These are phyloP conservation scores for Asbolus verrucosus DNA, from an alignment of 1,140 invertebrate species.

Conservation along the genomic window DNA sequence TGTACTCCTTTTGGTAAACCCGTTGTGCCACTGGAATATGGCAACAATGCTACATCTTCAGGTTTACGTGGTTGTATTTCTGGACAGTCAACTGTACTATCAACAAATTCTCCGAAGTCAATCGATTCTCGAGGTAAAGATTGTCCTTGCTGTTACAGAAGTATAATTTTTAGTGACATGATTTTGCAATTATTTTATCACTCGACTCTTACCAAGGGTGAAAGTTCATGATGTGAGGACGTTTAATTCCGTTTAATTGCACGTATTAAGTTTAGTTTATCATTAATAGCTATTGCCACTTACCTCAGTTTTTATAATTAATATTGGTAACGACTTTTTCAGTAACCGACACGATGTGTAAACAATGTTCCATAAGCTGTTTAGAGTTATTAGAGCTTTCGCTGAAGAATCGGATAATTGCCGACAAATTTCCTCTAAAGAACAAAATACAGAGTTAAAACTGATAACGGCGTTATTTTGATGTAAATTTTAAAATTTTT, in stretches of 20 bases:
- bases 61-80: slow-evolving; percentile 63
- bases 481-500: too few relatives aligned
- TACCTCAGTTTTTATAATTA: slow-evolving; percentile 67
- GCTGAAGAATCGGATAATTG: slow-evolving; percentile 76
- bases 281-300: slow-evolving; percentile 2
- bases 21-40: slow-evolving; percentile 89
- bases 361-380: slow-evolving; percentile 67
- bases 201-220: neutral
- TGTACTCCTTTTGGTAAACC: slow-evolving; percentile 91
- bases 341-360: slow-evolving; percentile 65
- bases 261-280: neutral
- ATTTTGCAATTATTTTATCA: neutral
- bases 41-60: slow-evolving; percentile 70
- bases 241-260: neutral
- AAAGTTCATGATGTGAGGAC: slow-evolving; percentile 16
- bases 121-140: slow-evolving; percentile 67
- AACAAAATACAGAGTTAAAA: slow-evolving; percentile 41
- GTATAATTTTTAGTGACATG: slow-evolving; percentile 9
- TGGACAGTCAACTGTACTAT: slow-evolving; percentile 62
- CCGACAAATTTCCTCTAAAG: slow-evolving; percentile 80
- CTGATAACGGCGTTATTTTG: too few relatives aligned
- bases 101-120: slow-evolving; percentile 70
- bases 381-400: slow-evolving; percentile 76
- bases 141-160: slow-evolving; percentile 57
- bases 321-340: slow-evolving; percentile 68